Conservation (phyloP, 2,888 invertebrate species). For the Microctonus aethiopoides region DNA sequence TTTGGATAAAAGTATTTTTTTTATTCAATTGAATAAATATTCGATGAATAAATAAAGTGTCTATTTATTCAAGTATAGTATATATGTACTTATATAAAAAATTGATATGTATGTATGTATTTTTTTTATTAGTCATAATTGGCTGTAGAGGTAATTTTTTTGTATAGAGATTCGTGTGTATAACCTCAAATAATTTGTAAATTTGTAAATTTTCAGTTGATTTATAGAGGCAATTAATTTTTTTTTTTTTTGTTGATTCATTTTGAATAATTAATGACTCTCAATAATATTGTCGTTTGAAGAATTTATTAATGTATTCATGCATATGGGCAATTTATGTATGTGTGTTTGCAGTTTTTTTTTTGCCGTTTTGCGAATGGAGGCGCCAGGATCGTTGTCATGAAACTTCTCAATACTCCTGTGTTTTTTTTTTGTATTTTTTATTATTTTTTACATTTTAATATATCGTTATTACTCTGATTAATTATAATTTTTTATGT, state of each 20-base stretch:
- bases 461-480: background rate
- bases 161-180: no score
- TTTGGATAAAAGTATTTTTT: background rate
- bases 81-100: no score
- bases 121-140: background rate
- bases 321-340: background rate
- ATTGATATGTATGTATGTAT: background rate
- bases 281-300: no score
- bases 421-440: background rate
- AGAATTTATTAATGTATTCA: background rate
- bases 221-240: no score
- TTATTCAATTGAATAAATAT: background rate
- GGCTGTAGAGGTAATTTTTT: no score
- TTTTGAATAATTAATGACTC: no score
- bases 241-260: no score
- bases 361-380: background rate
- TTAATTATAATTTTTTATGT: background rate
- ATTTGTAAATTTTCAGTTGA: no score
- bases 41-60: background rate
- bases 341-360: background rate
- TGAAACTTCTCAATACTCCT: background rate
- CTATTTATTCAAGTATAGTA: background rate
- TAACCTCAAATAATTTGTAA: no score
- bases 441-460: background rate
- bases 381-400: constrained; percentile 25